Evolutionary conservation across 2,888 invertebrate species (phyloP), one percentile per base, ranked within the genome.

Genomic region (Electrophaes corylata): DNA sequence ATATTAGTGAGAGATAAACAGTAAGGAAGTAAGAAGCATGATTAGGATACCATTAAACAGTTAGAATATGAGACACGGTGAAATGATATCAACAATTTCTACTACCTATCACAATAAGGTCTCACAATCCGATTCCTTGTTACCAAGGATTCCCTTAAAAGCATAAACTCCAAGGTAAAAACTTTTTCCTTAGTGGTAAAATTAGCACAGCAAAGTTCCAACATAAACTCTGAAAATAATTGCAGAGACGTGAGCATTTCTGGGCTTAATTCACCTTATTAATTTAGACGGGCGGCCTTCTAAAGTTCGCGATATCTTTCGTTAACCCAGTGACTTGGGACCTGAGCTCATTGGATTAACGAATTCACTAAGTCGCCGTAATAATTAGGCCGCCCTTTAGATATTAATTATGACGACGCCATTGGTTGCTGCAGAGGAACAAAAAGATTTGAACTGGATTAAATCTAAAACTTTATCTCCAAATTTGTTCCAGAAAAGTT

Each of bases 201-300:
- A 29, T 37, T 3, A 35, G 23, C 33, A 45, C 26, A 45, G 29
- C 18, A 19, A 53, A 45, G 39, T 45, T 52, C 18, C 19, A 39
- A 29, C 14, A n/a, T 51, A 44, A 54, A 41, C 35, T 54, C 35
- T 23, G 47, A 48, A 44, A 55, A 31, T 48, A 55, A 48, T 55
- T 44, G 29, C 39, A 48, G 16, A 49, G 48, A 55, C 48, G 44
- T 45, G 44, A 39, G 44, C 39, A 50, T 45, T 46, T 26, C 49
- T 18, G 16, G 33, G 26, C 14, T 55, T 62, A 72, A 74, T 72
- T 73, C 70, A 71, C 66, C 72, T 76, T 73, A 79, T 79, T 78
- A 76, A 79, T 77, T 77, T 73, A 73, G 72, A 75, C 69, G 74
- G 67, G 57, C 65, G 69, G 73, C 70, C 65, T 70, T 69, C 66